Evolutionary conservation across 2,797 vertebrate genomes (phyloP), one percentile per base, ranked within the genome.

Genomic region (Lemur catta): DNA sequence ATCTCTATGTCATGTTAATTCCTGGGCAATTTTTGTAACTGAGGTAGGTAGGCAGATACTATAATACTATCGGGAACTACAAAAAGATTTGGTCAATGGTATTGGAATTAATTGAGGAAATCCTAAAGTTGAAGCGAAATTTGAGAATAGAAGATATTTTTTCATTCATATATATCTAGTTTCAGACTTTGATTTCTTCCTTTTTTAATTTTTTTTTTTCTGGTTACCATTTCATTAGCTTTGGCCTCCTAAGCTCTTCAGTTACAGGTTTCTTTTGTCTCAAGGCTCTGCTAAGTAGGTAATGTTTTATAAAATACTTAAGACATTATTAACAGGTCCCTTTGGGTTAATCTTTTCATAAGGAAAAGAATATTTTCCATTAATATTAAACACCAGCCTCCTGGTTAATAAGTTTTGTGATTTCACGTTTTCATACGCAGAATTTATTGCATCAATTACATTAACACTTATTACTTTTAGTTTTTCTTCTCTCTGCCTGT

Each of bases 321-420:
- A 76, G 11, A 65, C 5, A n/a, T 71, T 80, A 75, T 87, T 74
- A 79, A 86, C 38, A 26, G 18, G 20, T 65, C 15, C 15, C 10
- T 87, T 94, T 82, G 38, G 20, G 11, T 59, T 86, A 93, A 93
- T 41, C 6, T 7, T 65, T 90, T 95, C 33, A 79, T 41, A 75
- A 95, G 10, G 11, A 75, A 59, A 90, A 55, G 67, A 94, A 80
- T 80, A 69, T 1, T 84, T 57, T 76, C 7, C 20, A 38, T 20
- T 67, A 28, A 80, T 95, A 84, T 94, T 94, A 87, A 84, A 69
- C 28, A 38, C 38, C 10, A 59, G 33, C 9, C 55, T 93, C 94
- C 55, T 52, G 4, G 12, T 85, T 72, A 93, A 76, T 96, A 18
- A 71, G 2, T 63, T 84, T 89, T 86, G 18, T 48, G 4, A 89